Evolutionary conservation across 1,140 invertebrate species (phyloP), one percentile per base, ranked within the genome.

Genomic region (Drosophila watanabei): DNA sequence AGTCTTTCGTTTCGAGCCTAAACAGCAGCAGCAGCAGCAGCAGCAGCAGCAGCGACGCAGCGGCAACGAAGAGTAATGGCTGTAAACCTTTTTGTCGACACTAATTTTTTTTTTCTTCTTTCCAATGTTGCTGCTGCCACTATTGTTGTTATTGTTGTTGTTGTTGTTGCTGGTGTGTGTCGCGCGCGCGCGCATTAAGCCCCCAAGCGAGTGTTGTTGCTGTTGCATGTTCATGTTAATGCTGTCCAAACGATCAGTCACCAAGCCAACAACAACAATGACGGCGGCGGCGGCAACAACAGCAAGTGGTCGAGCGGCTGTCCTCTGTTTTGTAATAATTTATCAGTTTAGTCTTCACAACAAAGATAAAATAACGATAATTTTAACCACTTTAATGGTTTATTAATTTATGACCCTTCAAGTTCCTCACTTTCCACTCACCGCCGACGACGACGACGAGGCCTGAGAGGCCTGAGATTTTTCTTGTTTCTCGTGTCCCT

Each of bases 331-430:
- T 92, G 91, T 92, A 92, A 92, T 92, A 92, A 92, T 92, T 92
- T 92, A 92, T 92, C 91, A 92, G 91, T 92, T 92, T 92, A 92
- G 91, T 92, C 84, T 92, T 89, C 82, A 83, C 75, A 92, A 89
- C 89, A 92, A 85, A 85, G 79, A 92, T 92, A 85, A 92, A 92
- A 92, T 86, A 89, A 92, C 87, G 91, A 92, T 92, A 92, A 92
- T 92, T 92, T 92, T 91, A 92, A 91, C 83, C 91, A 92, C 88
- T 92, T 92, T 92, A 92, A 92, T 92, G 91, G 91, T 91, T 92
- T 92, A 92, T 92, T 92, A 92, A 92, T 92, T 92, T 92, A 92
- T 92, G 91, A 92, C 91, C 91, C 91, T 92, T 92, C 91, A 92
- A 91, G 88, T 90, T 90, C 86, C 85, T 90, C 86, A 86, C 86